Percentiles rank a stretch among this genome's conserved stretches.
Evolutionary conservation across 2,797 vertebrate species (phyloP).

Genomic region (Dermochelys coriacea): DNA sequence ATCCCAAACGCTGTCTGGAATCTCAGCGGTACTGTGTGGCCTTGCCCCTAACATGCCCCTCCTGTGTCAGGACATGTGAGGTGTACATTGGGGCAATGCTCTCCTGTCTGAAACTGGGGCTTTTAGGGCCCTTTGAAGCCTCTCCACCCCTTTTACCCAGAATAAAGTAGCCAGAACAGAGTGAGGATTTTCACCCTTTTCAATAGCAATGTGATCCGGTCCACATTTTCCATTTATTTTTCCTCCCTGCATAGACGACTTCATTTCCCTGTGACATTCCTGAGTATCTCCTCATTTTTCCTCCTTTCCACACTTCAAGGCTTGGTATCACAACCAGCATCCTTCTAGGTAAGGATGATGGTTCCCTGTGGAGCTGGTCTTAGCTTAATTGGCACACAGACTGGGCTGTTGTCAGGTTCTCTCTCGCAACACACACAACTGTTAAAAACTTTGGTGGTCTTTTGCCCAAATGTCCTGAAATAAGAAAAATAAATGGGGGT

Average conservation of each 20-base stretch:
- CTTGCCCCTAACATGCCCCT: background rate
- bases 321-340: background rate
- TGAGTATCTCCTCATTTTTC: background rate
- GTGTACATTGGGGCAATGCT: background rate
- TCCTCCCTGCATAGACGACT: background rate
- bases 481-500: background rate
- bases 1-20: fast-evolving
- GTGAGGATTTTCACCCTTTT: background rate
- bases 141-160: background rate
- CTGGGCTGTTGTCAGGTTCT: background rate
- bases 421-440: background rate
- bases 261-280: background rate
- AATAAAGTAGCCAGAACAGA: background rate
- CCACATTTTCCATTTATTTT: background rate
- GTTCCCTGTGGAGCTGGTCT: background rate
- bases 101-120: background rate
- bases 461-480: background rate
- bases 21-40: background rate
- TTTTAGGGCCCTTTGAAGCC: background rate
- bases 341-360: background rate
- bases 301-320: background rate
- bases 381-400: background rate
- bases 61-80: background rate
- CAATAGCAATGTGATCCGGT: background rate
- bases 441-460: background rate